Base-by-base conservation (phyloP, 2,888 invertebrate genomes). In the Trichogramma evanescens region DNA sequence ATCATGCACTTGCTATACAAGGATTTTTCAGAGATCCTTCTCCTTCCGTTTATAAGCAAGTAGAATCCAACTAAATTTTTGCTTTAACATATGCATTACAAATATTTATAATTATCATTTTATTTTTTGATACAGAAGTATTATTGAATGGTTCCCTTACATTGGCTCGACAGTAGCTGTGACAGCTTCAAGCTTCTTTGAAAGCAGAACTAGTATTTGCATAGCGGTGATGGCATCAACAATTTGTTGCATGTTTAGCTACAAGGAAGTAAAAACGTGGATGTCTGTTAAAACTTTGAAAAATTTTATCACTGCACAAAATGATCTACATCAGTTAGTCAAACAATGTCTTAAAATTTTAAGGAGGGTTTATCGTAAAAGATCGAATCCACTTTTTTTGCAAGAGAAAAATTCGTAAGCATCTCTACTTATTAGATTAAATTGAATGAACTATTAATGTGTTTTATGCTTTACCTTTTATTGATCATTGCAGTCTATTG, bases 261-360 rank as follows among this genome's bases (percentile, higher is more conserved):
- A 66, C 50, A 55, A 58, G 9, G 69, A 69, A 58, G 67, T 67
- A n/a, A 60, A 64, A 1, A 59, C 65, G 39, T 66, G 65, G 54
- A 54, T 42, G 38, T 58, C 67, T 6, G 48, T 58, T 44, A 64
- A 58, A 42, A 57, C 67, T 54, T 65, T 76, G 9, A 66, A 61
- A 39, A 56, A 64, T 48, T 56, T 75, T 40, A 62, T 75, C 10
- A 59, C 54, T 0, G 59, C 69, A 26, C 75, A 76, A 68, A 74
- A 72, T 66, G 67, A 71, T 49, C 61, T 74, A 13, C 68, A 73
- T 61, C 49, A 60, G 39, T 63, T 69, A 13, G 67, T 69, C 50
- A 73, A 70, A 46, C 73, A 69, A 46, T 61, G 68, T 26, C 66
- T 77, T 4, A 72, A 70, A 61, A 72, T 75, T 56, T 65, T 77